Evolutionary conservation across 2,888 invertebrate genomes (phyloP).

Genomic region (Erynnis tages): DNA sequence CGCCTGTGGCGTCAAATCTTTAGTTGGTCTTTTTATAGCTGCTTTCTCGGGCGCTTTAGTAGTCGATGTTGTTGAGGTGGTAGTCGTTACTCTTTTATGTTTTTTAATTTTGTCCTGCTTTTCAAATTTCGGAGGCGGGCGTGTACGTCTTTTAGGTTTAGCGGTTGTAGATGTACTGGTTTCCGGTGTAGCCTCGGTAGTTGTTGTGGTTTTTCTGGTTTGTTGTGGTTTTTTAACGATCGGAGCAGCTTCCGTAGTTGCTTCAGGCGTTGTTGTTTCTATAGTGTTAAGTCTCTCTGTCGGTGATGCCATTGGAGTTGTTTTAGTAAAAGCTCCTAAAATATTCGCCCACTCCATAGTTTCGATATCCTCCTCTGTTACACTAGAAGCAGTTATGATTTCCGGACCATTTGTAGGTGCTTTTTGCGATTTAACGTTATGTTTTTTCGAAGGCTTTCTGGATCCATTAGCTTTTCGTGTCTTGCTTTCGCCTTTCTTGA

Average conservation of each 20-base stretch:
- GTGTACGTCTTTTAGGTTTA: slow-evolving; percentile 60
- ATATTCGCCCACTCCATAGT: slow-evolving; percentile 62
- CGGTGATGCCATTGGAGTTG: slow-evolving; percentile 63
- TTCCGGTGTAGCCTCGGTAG: slow-evolving; percentile 36
- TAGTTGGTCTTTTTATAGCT: slow-evolving; percentile 46
- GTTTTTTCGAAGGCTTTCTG: slow-evolving; percentile 57
- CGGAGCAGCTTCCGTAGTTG: slow-evolving; percentile 34
- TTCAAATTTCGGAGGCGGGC: slow-evolving; percentile 61
- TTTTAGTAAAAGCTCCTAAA: slow-evolving; percentile 64
- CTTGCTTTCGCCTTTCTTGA: slow-evolving; percentile 45
- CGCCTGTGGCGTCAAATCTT: slow-evolving; percentile 61
- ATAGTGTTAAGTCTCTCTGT: slow-evolving; percentile 41
- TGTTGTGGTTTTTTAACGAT: slow-evolving; percentile 28
- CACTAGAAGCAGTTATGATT: slow-evolving; percentile 58
- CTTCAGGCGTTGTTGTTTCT: slow-evolving; percentile 41
- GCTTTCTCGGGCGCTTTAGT: slow-evolving; percentile 42
- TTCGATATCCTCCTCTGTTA: slow-evolving; percentile 44
- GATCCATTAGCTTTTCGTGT: slow-evolving; percentile 43
- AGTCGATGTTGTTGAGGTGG: slow-evolving; percentile 45
- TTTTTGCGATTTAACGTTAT: slow-evolving; percentile 48
- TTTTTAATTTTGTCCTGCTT: slow-evolving; percentile 64
- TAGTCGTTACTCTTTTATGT: slow-evolving; percentile 56
- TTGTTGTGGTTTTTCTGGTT: slow-evolving; percentile 38
- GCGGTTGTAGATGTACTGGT: slow-evolving; percentile 45
- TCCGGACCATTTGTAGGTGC: slow-evolving; percentile 51